Conservation (phyloP, 2,113 vertebrate genomes). For the Lepus timidus region DNA sequence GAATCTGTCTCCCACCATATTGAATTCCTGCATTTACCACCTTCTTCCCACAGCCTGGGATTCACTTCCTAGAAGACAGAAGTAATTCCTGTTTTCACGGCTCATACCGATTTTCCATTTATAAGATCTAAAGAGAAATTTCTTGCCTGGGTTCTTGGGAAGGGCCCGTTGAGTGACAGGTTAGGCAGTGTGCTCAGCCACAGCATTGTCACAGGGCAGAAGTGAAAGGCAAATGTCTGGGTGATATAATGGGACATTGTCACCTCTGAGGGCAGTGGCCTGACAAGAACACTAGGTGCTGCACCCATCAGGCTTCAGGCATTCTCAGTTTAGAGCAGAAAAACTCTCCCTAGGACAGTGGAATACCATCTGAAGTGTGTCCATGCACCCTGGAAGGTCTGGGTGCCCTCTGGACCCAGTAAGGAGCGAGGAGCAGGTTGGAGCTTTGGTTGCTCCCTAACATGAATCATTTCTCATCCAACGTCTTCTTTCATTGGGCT, state of each 20-base stretch:
- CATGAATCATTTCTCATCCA: conserved; percentile 15
- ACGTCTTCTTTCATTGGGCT: background rate
- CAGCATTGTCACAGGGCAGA: background rate
- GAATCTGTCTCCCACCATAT: background rate
- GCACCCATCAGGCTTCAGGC: accelerated
- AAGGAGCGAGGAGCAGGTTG: background rate
- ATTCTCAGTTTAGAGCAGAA: background rate
- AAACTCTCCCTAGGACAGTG: background rate
- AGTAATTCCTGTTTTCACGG: background rate
- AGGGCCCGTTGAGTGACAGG: background rate
- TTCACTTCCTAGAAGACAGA: background rate
- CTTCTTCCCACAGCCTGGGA: background rate
- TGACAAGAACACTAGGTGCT: background rate
- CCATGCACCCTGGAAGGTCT: background rate
- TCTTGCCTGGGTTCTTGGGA: background rate
- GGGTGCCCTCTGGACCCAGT: background rate
- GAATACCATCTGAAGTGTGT: background rate
- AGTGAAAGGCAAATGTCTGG: background rate
- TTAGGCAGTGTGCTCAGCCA: background rate
- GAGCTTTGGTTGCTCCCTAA: background rate
- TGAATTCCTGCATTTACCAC: background rate
- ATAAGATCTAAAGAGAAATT: background rate
- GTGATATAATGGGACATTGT: background rate
- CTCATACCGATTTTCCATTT: conserved; percentile 10
- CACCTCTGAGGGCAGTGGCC: background rate